Evolutionary conservation across 2,888 invertebrate species (phyloP), one percentile per base, ranked within the genome.

Genomic region (Nomada flava): DNA sequence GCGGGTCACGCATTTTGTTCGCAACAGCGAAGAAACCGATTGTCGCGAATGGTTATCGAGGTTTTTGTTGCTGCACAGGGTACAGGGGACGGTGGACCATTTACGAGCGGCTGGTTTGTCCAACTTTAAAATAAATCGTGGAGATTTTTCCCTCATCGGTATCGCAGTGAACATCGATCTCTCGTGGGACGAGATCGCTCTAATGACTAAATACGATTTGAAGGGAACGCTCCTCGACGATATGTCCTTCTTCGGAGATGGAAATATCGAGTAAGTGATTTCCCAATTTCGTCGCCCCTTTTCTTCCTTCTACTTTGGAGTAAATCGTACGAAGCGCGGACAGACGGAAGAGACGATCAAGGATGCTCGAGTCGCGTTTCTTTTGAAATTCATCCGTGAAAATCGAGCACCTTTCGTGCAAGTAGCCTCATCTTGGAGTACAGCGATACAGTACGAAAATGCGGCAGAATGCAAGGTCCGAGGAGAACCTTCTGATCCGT

Each of bases 221-320:
- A 47, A 77, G 0, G 84, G 82, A 5, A 60, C 13, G 0, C n/a
- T 67, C 10, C 18, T 47, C 0, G 20, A 69, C 0, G 0, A 13
- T 0, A 3, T 82, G 0, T 0, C 69, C 0, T 0, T 83, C 42
- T 84, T 69, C 57, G 91, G 91, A 26, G 7, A 62, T 0, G 91
- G 91, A 29, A 11, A 36, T 0, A 60, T 87, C 0, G 0, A 29
- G 91, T 91, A 60, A 90, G 90, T 20, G 11, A 11, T 7, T 55
- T 55, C 13, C 15, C 47, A 13, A 47, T 47, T 47, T 13, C 47
- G 15, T 13, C 44, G 23, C 2, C 7, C 13, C 9, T 9, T 36
- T 7, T 11, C 18, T 13, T 60, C 0, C n/a, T 1, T 20, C 9
- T 13, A 7, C 2, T 18, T 36, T 47, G 13, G 2, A 3, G 47